Percentiles rank a stretch among this genome's conserved stretches.
Evolutionary conservation across 2,113 vertebrate genomes (phyloP).

Genomic region (Anarhynchus alexandrinus): DNA sequence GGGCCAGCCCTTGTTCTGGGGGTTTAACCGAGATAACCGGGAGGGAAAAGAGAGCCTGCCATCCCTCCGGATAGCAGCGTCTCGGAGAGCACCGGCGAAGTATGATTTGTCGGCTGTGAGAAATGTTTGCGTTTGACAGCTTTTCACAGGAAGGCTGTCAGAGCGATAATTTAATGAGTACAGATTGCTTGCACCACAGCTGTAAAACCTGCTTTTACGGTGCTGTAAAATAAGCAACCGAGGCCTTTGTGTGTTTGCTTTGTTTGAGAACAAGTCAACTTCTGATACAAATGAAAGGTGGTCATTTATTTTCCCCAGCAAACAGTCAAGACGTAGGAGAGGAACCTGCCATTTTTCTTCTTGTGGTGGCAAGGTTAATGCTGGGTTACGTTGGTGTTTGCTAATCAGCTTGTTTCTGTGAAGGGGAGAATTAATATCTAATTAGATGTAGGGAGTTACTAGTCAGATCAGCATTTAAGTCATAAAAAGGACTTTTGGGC

Average conservation of each 20-base stretch:
- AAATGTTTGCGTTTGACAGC: conserved; percentile 54
- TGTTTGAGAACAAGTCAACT: conserved; percentile 66
- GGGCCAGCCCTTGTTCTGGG: background rate
- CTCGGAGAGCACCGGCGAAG: background rate
- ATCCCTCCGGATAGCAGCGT: background rate
- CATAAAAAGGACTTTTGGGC: background rate
- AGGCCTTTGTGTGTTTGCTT: conserved; percentile 64
- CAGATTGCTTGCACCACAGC: conserved; percentile 54
- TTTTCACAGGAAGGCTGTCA: conserved; percentile 63
- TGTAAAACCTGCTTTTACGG: conserved; percentile 71
- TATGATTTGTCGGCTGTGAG: conserved; percentile 50
- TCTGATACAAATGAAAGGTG: conserved; percentile 68
- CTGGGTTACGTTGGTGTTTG: conserved; percentile 55
- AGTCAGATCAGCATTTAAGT: background rate
- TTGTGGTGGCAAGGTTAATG: conserved; percentile 61
- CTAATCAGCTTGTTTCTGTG: conserved; percentile 57
- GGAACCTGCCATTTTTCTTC: conserved; percentile 51
- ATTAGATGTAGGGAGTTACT: conserved; percentile 8
- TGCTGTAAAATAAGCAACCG: conserved; percentile 67
- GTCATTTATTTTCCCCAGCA: conserved; percentile 71
- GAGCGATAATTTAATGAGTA: conserved; percentile 71
- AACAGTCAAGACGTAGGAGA: conserved; percentile 51
- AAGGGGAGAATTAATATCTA: conserved; percentile 42
- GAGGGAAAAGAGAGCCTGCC: background rate
- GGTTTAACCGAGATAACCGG: conserved; percentile 14